phyloP scores from a whole-genome alignment of 2,888 invertebrate species.

The Euplagia quadripunctaria region DNA sequence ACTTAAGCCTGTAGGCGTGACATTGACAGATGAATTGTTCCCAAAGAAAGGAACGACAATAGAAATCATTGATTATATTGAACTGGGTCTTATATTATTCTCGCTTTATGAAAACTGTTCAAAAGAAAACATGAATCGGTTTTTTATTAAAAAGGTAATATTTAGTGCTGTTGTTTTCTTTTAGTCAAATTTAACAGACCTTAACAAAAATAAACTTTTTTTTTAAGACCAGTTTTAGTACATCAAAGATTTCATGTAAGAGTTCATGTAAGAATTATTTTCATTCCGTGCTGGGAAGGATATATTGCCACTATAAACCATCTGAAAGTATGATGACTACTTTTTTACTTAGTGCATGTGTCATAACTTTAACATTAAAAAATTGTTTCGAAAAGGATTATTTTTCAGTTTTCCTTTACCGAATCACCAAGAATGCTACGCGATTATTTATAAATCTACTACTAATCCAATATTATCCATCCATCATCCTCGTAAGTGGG shows the following conservation, averaged over 20 bases:
- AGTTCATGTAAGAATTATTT: no score
- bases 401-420: not conserved
- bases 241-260: no score
- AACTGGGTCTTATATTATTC: conserved; percentile 18
- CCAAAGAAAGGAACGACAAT: conserved; percentile 37
- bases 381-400: not conserved
- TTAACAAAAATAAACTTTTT: not conserved
- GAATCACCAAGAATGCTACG: not conserved
- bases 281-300: no score
- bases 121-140: not conserved
- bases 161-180: not conserved
- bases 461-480: conserved; percentile 51
- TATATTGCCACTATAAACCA: no score
- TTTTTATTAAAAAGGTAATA: not conserved
- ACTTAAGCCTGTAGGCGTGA: conserved; percentile 47
- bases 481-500: conserved; percentile 59
- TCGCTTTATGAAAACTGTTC: conserved; percentile 4
- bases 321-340: no score
- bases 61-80: conserved; percentile 51
- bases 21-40: conserved; percentile 62
- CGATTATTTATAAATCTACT: not conserved
- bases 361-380: no score
- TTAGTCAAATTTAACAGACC: not conserved
- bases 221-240: no score
- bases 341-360: no score